Evolutionary conservation across 2,888 invertebrate species (phyloP).

Genomic region (Chaetogeoica ovagalla): DNA sequence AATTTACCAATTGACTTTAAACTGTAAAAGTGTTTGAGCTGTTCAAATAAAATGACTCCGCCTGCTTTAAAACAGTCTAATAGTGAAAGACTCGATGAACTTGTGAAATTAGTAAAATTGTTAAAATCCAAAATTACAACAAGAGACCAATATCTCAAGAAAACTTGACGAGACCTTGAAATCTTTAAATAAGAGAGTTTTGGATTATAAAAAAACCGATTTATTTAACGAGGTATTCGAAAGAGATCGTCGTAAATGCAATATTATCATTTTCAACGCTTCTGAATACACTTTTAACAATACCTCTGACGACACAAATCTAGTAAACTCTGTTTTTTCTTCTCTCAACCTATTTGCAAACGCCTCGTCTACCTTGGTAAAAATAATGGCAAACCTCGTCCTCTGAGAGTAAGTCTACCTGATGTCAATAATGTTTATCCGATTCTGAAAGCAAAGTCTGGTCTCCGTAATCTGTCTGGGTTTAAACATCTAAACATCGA

Average conservation of each 20-base stretch:
- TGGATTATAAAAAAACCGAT: not conserved
- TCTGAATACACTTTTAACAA: not conserved
- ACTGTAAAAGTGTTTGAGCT: not conserved
- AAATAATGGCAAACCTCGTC: constrained; percentile 1
- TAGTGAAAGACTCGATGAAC: not conserved
- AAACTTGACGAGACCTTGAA: constrained; percentile 1
- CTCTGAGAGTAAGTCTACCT: constrained; percentile 3
- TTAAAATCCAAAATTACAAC: not conserved
- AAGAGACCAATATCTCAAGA: not conserved
- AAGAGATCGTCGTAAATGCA: constrained; percentile 4
- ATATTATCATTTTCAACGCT: constrained; percentile 12
- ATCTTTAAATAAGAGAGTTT: not conserved
- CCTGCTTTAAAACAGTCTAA: not conserved
- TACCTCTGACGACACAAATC: not conserved
- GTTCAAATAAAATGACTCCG: not conserved
- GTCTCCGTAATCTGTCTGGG: not conserved
- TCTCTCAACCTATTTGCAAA: not conserved
- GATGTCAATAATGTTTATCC: constrained; percentile 9
- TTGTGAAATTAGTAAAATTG: not conserved
- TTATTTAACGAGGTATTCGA: constrained; percentile 1
- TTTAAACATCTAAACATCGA: not conserved
- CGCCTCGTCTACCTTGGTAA: not conserved
- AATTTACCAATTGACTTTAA: not conserved
- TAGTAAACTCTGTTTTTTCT: constrained; percentile 7
- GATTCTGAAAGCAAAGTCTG: not conserved